Evolutionary conservation across 2,113 vertebrate species (phyloP).

Genomic region (Daubentonia madagascariensis): DNA sequence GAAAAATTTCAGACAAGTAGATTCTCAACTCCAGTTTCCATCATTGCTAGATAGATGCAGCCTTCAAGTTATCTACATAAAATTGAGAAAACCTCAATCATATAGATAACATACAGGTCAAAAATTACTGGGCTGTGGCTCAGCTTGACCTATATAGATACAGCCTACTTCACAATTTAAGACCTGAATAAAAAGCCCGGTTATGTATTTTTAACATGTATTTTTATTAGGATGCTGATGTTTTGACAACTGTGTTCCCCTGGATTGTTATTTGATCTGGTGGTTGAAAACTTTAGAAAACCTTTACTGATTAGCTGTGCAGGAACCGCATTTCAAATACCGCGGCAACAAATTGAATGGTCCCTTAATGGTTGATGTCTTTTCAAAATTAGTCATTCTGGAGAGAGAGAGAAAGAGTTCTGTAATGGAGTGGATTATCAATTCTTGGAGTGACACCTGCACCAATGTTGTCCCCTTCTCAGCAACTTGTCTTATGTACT

Average conservation of each 20-base stretch:
- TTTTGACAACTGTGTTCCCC: not conserved
- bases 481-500: not conserved
- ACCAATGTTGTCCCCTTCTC: not conserved
- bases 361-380: not conserved
- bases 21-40: not conserved
- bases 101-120: not conserved
- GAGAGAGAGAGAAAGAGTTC: not conserved
- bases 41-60: not conserved
- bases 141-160: not conserved
- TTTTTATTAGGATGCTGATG: not conserved
- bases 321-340: not conserved
- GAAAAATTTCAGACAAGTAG: not conserved
- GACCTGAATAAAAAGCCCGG: not conserved
- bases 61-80: not conserved
- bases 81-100: not conserved
- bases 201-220: not conserved
- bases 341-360: not conserved
- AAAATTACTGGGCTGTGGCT: not conserved
- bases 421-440: not conserved
- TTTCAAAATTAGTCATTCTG: not conserved
- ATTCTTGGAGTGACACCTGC: not conserved
- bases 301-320: not conserved
- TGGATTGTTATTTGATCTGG: not conserved
- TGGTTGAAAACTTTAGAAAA: slow-evolving; percentile 2
- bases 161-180: not conserved